Evolutionary conservation across 1,140 invertebrate species (phyloP).

Genomic region (Akabosia matsudoensis): DNA sequence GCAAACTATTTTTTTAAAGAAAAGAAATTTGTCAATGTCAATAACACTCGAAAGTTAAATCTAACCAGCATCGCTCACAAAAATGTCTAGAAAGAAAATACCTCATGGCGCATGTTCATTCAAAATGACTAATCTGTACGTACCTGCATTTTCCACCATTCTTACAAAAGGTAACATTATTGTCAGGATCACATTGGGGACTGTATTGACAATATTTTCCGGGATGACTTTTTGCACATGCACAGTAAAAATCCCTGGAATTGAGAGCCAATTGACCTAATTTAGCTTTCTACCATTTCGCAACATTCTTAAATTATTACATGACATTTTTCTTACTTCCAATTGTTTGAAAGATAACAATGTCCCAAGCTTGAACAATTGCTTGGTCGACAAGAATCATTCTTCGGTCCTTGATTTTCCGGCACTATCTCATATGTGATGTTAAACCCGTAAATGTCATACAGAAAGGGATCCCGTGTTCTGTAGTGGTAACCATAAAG

Average conservation of each 20-base stretch:
- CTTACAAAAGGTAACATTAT: not conserved
- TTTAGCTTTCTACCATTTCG: too few relatives aligned
- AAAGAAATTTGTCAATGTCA: too few relatives aligned
- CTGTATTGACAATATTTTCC: conserved; percentile 1
- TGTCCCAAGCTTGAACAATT: conserved; percentile 78
- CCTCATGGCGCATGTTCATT: too few relatives aligned
- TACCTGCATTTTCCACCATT: conserved; percentile 11
- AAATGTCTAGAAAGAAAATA: not conserved
- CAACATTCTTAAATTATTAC: too few relatives aligned
- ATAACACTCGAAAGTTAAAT: too few relatives aligned
- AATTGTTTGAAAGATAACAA: conserved; percentile 69
- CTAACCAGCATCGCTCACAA: not conserved
- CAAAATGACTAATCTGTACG: too few relatives aligned
- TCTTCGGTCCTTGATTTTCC: conserved; percentile 54
- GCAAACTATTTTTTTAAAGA: too few relatives aligned
- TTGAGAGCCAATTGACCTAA: too few relatives aligned
- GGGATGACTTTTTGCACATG: not conserved
- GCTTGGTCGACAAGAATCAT: conserved; percentile 67
- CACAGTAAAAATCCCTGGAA: conserved; percentile 7
- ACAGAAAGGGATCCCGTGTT: conserved; percentile 69
- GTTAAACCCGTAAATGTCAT: conserved; percentile 84
- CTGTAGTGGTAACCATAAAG: conserved; percentile 78
- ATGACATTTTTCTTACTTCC: conserved; percentile 57
- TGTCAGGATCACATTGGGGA: not conserved
- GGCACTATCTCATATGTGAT: conserved; percentile 76